These are phyloP conservation scores for Anthoscopus minutus DNA, from an alignment of 2,113 vertebrate species.

Conservation along the genomic window DNA sequence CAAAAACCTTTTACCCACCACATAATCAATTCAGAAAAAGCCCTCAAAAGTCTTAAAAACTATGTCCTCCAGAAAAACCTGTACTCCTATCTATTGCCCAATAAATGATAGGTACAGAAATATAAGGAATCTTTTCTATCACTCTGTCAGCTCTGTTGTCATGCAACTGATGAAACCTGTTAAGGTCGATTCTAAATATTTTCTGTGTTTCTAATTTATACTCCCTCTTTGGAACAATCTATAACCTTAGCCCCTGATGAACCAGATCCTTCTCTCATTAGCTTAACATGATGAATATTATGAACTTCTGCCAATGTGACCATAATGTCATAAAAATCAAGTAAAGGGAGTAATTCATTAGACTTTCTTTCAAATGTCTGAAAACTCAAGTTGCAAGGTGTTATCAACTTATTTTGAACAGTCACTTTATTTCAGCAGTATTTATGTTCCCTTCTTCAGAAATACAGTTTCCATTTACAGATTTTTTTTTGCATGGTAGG, in stretches of 20 bases:
- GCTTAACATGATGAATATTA: background rate
- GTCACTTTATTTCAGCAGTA: background rate
- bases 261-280: background rate
- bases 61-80: background rate
- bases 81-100: background rate
- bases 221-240: background rate
- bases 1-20: background rate
- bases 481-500: background rate
- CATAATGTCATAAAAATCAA: background rate
- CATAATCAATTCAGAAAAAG: background rate
- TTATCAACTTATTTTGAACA: background rate
- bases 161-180: background rate
- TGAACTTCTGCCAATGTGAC: background rate
- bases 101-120: background rate
- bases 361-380: background rate
- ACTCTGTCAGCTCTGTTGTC: background rate
- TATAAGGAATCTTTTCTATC: background rate
- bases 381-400: background rate
- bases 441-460: background rate
- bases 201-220: background rate
- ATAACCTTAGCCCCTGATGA: background rate
- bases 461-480: background rate
- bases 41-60: background rate
- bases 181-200: background rate
- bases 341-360: background rate